Base-by-base conservation (phyloP, 2,797 vertebrate species). In the Anisognathus igniventris region DNA sequence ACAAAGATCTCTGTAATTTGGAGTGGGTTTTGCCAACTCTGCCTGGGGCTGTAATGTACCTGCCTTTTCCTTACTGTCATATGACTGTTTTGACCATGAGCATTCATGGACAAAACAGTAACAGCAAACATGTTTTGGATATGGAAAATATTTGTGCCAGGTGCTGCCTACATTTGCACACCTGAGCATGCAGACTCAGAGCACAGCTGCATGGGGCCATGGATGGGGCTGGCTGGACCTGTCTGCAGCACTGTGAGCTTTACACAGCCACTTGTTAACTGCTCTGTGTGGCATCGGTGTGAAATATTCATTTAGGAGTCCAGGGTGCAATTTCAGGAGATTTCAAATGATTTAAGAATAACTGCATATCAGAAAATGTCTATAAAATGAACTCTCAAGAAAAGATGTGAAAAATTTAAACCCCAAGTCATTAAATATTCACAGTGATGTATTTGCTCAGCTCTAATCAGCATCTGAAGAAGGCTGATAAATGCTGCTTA, bases 271-370 rank as follows among this genome's bases (percentile, higher is more conserved):
- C 14, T 12, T 71, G 40, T 28, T 75, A 56, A 28, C 45, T 75
- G 56, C 21, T 51, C 40, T 1, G 1, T 18, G 25, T 0, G 0
- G 57, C 35, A 28, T 31, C 0, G 0, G 18, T 47, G 64, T 61
- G 66, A 88, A 94, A 84, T 84, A 68, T 9, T 73, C 12, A 72
- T n/a, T 65, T 45, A 54, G 65, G 20, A 86, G 22, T 25, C 62
- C 39, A 27, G 31, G 21, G 58, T 62, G 31, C 39, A 65, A 62
- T 51, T 84, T 86, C 37, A 73, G 73, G 71, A 75, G 44, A 54
- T 81, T 90, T 67, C 23, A 65, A 62, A 67, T 0, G 0, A 78
- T 61, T 83, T 89, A 66, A 54, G 77, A 84, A 75, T 58, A 91
- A 81, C 42, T 50, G 57, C 25, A 15, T 56, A 84, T 94, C 75